Evolutionary conservation across 53 echinoderm and acorn worm genomes (phyloP), one percentile per base, ranked within the genome.

Genomic region (Arbacia lixula): DNA sequence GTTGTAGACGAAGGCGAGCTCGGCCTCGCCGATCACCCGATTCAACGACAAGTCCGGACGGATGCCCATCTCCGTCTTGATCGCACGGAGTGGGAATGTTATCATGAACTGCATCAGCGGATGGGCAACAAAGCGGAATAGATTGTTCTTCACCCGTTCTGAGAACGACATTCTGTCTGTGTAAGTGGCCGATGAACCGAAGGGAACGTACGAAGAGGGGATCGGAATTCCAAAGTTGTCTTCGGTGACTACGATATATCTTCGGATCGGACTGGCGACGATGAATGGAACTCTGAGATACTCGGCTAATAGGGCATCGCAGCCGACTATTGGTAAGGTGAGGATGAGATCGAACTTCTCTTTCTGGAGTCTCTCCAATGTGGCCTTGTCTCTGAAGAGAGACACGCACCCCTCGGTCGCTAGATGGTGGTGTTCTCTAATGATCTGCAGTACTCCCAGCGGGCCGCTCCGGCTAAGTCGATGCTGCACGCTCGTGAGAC

Each of bases 171-270:
- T 93, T 42, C 62, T 36, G 42, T 93, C 89, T 1, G 93, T 81
- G 57, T 61, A 85, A 0, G 77, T 76, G 38, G 87, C 80, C 20
- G 68, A 29, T 0, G 49, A 21, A 21, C 66, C 66, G 40, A 84
- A 89, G 24, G 95, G 95, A 21, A 90, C 63, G 39, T 89, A 95
- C 10, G 95, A 87, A 3, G 90, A 87, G 1, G 88, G 88, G 55
- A 72, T 84, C 5, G 93, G 90, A 35, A 90, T 67, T 12, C 93
- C 93, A 3, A 82, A 80, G 30, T 40, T 68, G 62, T 90, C 85
- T 76, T 89, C 89, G 25, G 63, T 31, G 36, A 89, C 53, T 17
- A n/a, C 8, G 12, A 60, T 67, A 28, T 42, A 12, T 30, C 90
- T 69, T n/a, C 90, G 58, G 6, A 87, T 76, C 6, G 90, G 87